Percentiles rank a stretch among this genome's conserved stretches.
Conservation (phyloP, 2,113 vertebrate genomes). For the Thymallus thymallus region DNA sequence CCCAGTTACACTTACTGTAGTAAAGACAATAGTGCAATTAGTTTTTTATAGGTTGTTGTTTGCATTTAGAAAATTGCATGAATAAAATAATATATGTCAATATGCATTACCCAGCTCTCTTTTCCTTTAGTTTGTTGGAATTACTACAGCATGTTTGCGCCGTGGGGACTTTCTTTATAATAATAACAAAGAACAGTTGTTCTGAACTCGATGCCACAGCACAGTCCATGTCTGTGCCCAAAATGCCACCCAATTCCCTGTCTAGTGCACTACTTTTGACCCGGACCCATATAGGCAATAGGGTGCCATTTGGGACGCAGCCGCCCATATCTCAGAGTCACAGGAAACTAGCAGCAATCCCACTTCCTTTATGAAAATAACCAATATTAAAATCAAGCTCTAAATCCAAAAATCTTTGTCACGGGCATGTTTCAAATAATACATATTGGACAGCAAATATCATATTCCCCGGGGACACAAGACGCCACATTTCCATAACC, state of each 20-base stretch:
- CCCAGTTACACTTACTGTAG: no score
- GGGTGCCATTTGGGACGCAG: no score
- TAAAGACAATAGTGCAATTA: no score
- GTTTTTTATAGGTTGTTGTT: no score
- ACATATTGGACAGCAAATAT: slow-evolving; percentile 39
- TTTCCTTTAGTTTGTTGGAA: background rate
- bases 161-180: background rate
- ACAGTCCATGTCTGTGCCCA: no score
- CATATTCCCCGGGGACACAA: slow-evolving; percentile 27
- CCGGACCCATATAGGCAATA: no score
- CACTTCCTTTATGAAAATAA: slow-evolving; percentile 1
- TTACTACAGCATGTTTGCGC: background rate
- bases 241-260: no score
- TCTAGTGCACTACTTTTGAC: no score
- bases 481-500: slow-evolving; percentile 9
- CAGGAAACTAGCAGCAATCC: background rate
- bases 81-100: background rate
- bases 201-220: no score
- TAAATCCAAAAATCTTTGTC: slow-evolving; percentile 44
- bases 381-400: slow-evolving; percentile 2
- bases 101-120: background rate
- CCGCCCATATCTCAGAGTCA: background rate
- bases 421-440: slow-evolving; percentile 47
- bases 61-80: background rate
- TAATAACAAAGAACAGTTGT: background rate